A percentile compares a stretch with the other conserved stretches of the same genome.
These are phyloP conservation scores for Chrosomus eos DNA, from an alignment of 2,797 vertebrate genomes.

Conservation along the genomic window DNA sequence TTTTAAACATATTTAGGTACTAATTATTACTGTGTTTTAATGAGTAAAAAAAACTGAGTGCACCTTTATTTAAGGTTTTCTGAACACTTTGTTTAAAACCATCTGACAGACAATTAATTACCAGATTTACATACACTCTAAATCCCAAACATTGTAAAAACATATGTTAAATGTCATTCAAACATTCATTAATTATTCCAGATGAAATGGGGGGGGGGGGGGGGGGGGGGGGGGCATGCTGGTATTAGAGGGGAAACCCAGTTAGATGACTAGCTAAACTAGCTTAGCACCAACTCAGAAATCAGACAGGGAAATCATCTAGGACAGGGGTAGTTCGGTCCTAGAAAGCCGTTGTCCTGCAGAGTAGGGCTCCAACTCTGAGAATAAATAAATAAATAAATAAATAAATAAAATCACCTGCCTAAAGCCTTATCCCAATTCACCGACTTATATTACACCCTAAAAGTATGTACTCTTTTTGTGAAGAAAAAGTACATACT, in stretches of 20 bases:
- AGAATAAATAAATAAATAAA: too few relatives aligned
- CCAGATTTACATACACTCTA: neutral
- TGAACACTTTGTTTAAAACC: neutral
- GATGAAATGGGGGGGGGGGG: too few relatives aligned
- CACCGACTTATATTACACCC: too few relatives aligned
- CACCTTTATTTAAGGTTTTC: neutral
- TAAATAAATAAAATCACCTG: too few relatives aligned
- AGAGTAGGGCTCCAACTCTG: too few relatives aligned
- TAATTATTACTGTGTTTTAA: neutral
- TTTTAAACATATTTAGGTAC: neutral
- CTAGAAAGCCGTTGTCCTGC: too few relatives aligned
- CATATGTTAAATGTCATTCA: slow-evolving; percentile 21
- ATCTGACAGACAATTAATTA: neutral
- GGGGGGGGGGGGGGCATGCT: too few relatives aligned
- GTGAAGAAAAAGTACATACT: too few relatives aligned
- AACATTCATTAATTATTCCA: neutral
- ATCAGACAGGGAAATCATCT: neutral
- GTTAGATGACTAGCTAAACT: neutral
- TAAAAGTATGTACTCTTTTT: too few relatives aligned
- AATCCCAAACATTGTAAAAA: slow-evolving; percentile 1
- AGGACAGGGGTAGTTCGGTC: neutral
- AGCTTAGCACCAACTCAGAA: too few relatives aligned
- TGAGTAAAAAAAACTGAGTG: neutral
- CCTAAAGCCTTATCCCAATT: too few relatives aligned
- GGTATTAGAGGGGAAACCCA: neutral